phyloP scores from a whole-genome alignment of 2,888 invertebrate species.

The Conomelus anceps region DNA sequence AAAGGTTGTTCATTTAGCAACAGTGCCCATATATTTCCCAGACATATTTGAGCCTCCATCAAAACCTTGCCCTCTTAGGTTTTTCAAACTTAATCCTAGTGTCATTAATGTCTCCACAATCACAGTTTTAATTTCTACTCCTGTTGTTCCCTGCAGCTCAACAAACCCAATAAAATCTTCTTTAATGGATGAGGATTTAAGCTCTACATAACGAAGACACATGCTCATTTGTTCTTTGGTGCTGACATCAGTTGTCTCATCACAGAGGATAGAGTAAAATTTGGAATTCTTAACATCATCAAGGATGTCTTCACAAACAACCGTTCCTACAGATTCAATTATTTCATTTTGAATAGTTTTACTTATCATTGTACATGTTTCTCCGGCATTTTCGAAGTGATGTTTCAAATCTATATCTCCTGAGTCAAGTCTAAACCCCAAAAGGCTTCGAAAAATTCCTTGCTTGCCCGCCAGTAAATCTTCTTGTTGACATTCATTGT shows the following conservation, averaged over 20 bases:
- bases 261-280: constrained; percentile 10
- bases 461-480: constrained; percentile 14
- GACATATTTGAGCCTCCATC: constrained; percentile 22
- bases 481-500: constrained; percentile 8
- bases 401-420: constrained; percentile 21
- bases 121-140: constrained; percentile 10
- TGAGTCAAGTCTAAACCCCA: constrained; percentile 15
- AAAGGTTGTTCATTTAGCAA: constrained; percentile 16
- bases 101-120: constrained; percentile 1
- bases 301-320: constrained; percentile 4
- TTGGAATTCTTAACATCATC: constrained; percentile 11
- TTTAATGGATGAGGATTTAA: constrained; percentile 3
- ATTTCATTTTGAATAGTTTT: constrained; percentile 20
- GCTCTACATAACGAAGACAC: constrained; percentile 19
- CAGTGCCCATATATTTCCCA: constrained; percentile 15
- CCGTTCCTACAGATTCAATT: constrained; percentile 15
- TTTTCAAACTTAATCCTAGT: constrained; percentile 14
- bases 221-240: constrained; percentile 21
- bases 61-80: constrained; percentile 19
- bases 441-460: constrained; percentile 17
- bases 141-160: constrained; percentile 13
- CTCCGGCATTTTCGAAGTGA: constrained; percentile 8
- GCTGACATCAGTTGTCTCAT: constrained; percentile 18
- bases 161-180: constrained; percentile 22
- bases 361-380: constrained; percentile 15